Conservation (phyloP, 1,140 invertebrate genomes). For the Pomacea maculata region DNA sequence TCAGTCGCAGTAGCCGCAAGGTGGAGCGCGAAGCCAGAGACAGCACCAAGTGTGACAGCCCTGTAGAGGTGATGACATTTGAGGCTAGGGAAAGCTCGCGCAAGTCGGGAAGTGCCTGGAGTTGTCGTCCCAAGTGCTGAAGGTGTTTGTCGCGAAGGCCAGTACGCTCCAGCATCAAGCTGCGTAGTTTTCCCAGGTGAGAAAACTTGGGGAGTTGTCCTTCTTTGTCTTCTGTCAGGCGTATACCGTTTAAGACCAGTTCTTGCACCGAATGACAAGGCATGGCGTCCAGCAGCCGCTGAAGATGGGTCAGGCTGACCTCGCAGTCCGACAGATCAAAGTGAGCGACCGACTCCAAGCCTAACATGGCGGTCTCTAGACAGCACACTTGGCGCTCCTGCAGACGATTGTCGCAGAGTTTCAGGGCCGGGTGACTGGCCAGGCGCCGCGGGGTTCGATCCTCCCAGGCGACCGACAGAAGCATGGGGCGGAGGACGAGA, state of each 20-base stretch:
- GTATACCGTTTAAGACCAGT: constrained; percentile 2
- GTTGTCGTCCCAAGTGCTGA: constrained; percentile 1
- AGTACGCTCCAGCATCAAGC: neutral
- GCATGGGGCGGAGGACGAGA: neutral
- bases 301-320: neutral
- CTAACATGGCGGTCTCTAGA: neutral
- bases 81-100: constrained; percentile 7
- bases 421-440: constrained; percentile 8
- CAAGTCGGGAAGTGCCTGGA: neutral
- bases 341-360: constrained; percentile 7
- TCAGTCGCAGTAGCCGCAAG: constrained; percentile 11
- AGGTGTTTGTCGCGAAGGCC: constrained; percentile 9
- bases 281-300: neutral
- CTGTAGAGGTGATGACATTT: constrained; percentile 10
- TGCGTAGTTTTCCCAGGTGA: constrained; percentile 8
- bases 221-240: neutral
- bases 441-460: neutral
- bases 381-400: neutral
- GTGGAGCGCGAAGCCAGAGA: constrained; percentile 2
- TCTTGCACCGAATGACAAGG: neutral
- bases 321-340: constrained; percentile 12
- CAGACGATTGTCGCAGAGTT: constrained; percentile 4
- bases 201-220: neutral
- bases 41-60: constrained; percentile 5
- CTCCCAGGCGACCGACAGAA: neutral